Conservation (phyloP, 2,797 vertebrate species). For the Gallinago stenura region DNA sequence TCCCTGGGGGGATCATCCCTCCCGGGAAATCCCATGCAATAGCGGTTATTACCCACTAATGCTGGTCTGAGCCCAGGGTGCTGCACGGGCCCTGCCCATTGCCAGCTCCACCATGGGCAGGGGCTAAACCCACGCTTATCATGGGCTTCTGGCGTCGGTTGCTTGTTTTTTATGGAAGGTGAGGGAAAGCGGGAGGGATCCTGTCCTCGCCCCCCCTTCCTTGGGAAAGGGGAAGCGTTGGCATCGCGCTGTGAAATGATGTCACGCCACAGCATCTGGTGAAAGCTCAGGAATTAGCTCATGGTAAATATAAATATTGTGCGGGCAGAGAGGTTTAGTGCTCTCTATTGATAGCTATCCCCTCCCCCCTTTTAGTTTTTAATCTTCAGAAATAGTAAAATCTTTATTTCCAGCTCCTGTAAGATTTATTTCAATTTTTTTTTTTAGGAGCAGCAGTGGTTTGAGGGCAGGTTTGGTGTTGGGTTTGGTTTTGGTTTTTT, state of each 20-base stretch:
- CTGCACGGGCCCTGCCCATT: rapidly evolving
- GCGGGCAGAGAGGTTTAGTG: not conserved
- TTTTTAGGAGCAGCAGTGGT: not conserved
- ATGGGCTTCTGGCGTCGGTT: not conserved
- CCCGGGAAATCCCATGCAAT: not conserved
- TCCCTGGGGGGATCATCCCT: not conserved
- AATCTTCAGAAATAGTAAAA: constrained; percentile 70
- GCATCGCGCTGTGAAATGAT: not conserved
- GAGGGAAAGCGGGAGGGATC: not conserved
- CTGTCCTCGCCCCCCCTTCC: not conserved
- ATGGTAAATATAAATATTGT: not conserved
- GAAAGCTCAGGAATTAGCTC: not conserved
- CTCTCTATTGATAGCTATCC: not conserved
- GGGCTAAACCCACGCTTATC: not conserved
- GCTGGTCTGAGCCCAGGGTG: not conserved
- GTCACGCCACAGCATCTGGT: not conserved
- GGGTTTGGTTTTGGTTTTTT: not conserved
- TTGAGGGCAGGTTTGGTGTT: not conserved
- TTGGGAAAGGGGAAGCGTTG: not conserved
- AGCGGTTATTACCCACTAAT: not conserved
- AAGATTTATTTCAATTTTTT: constrained; percentile 48
- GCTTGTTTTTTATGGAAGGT: not conserved
- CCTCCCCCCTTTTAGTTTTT: not conserved
- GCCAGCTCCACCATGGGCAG: not conserved
- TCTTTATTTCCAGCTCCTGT: constrained; percentile 66